Base-by-base conservation (phyloP, 2,797 vertebrate genomes). In the Anabacerthia variegaticeps region DNA sequence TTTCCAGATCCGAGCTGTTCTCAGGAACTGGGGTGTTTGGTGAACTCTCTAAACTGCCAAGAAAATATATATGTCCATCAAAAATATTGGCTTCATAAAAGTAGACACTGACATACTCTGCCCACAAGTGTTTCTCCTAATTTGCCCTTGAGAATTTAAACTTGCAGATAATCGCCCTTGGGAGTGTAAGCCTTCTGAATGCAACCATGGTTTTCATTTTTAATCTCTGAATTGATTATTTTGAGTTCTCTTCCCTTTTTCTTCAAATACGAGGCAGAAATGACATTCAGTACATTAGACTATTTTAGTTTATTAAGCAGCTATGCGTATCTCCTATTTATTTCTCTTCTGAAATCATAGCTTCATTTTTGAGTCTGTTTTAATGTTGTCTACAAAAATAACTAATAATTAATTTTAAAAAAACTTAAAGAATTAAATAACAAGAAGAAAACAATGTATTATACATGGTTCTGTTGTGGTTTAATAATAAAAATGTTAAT, bases 81-180 rank as follows among this genome's bases (percentile, higher is more conserved):
- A 95, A 95, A 95, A 89, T 89, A 94, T 59, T 93, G 87, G 41
- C 85, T 89, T 95, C 75, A 96, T 93, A 92, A 88, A 96, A 96
- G 87, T 78, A 85, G 88, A 94, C 8, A 18, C 75, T 73, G 77
- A 81, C 76, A 92, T 18, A 72, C 30, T 56, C 46, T n/a, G 24
- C 54, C 72, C 48, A 59, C 19, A 30, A 78, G 51, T 56, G 65
- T 48, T 78, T 34, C 76, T 84, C 48, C 65, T 90, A 24, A 48
- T 78, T 81, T 52, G 37, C 41, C 91, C 93, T 95, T 94, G 77
- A 93, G 52, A 76, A 87, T 87, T 85, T 66, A 37, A 87, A 49
- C 67, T 79, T 95, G 73, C 54, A 39, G 37, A 39, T 43, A 67
- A 34, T 32, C 1, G 1, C 27, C 73, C 48, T 79, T 73, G 63